These are phyloP conservation scores for Nesidiocoris tenuis DNA, from an alignment of 2,888 invertebrate species.

Conservation along the genomic window DNA sequence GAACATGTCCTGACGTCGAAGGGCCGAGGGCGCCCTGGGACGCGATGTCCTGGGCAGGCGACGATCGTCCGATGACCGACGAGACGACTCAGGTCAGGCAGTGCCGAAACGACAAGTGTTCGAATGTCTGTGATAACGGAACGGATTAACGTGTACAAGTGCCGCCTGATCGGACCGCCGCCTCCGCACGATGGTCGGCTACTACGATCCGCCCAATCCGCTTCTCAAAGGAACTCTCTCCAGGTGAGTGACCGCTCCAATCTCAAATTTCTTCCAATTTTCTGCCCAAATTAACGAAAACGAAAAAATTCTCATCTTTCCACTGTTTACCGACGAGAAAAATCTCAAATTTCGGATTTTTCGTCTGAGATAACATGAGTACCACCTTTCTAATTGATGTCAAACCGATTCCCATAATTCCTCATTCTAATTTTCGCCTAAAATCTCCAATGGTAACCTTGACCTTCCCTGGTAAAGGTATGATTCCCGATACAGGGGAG, in stretches of 20 bases:
- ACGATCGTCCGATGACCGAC: not conserved
- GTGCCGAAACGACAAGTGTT: not conserved
- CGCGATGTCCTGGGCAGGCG: not conserved
- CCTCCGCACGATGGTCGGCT: slow-evolving; percentile 70
- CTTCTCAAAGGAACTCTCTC: slow-evolving; percentile 62
- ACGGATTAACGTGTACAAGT: not conserved
- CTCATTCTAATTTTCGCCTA: too few species aligned
- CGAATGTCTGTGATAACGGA: not conserved
- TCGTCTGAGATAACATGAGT: too few species aligned
- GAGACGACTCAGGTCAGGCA: not conserved
- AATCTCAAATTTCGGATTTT: too few species aligned
- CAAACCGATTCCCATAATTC: too few species aligned
- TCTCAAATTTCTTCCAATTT: too few species aligned
- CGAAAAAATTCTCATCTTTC: too few species aligned
- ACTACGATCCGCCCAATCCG: slow-evolving; percentile 62
- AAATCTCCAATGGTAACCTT: too few species aligned
- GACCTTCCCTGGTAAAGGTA: too few species aligned
- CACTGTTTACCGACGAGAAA: too few species aligned
- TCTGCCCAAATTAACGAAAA: too few species aligned
- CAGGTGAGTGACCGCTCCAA: slow-evolving; percentile 57
- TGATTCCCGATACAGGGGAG: too few species aligned
- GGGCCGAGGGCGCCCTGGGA: not conserved
- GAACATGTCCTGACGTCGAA: not conserved
- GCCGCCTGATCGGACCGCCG: slow-evolving; percentile 54
- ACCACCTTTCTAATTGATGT: too few species aligned